Evolutionary conservation across 2,113 vertebrate genomes (phyloP), one percentile per base, ranked within the genome.

Genomic region (Phrynosoma platyrhinos): DNA sequence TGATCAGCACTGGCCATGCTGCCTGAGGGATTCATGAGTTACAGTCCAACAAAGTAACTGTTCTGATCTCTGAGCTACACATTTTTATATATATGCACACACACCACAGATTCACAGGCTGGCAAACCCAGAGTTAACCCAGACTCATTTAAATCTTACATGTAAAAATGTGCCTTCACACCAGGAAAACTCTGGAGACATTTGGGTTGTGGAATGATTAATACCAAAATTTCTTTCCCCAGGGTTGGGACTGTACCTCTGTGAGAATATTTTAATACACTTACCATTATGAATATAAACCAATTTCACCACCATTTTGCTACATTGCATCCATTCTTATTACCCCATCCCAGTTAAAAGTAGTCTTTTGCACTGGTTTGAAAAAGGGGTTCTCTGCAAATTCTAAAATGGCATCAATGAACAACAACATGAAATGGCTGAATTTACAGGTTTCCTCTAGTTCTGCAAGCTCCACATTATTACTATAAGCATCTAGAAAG

Each of bases 401-500:
- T 9, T n/a, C 58, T 30, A 14, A 72, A 90, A 88, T 85, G 87
- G 85, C 86, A 87, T 0, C 62, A 47, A 13, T 14, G 64, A 74
- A 58, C 40, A 83, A 36, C n/a, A 88, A 27, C 40, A 79, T 81
- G 36, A 76, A 52, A 78, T 3, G 10, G 23, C 10, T 86, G 75
- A 77, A 91, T 89, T 72, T 79, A 78, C 1, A 69, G 13, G 81
- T 87, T 64, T 78, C 79, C 27, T 87, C 53, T 47, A 88, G 69
- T 83, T n/a, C 47, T 79, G 72, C 52, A 76, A 91, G 52, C 58
- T 88, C 88, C 68, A 53, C 6, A 18, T 53, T 81, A 93, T 89
- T 80, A 6, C 82, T 32, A 55, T 53, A 2, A 80, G 69, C 36
- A 84, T 78, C 68, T 84, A 82, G 78, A 83, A 80, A 86, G 40